Percentiles rank a stretch among this genome's conserved stretches.
phyloP scores from a whole-genome alignment of 2,888 invertebrate genomes.

The Apotomis capreana region DNA sequence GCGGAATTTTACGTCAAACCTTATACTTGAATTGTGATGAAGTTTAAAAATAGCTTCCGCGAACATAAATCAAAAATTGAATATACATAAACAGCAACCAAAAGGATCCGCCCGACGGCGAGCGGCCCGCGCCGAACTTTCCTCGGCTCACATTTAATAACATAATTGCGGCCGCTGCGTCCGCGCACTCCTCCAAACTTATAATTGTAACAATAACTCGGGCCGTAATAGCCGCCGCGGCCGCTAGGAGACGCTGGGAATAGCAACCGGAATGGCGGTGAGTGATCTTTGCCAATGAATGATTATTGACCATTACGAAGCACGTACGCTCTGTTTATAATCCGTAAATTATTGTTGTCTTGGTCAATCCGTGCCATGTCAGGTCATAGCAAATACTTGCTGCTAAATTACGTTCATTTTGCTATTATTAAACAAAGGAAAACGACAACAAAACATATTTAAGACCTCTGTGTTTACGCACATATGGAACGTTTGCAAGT shows the following conservation, averaged over 20 bases:
- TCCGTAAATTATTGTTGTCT: not conserved
- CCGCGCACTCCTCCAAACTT: conserved; percentile 25
- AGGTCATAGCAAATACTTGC: not conserved
- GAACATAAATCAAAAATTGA: conserved; percentile 6
- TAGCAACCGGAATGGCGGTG: conserved; percentile 5
- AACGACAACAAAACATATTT: too few species aligned
- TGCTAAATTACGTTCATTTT: not conserved
- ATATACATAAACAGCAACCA: conserved; percentile 1
- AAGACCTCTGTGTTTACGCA: too few species aligned
- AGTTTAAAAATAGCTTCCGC: not conserved
- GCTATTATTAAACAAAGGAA: too few species aligned
- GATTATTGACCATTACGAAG: conserved; percentile 4
- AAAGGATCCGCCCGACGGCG: conserved; percentile 12
- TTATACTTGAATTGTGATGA: not conserved
- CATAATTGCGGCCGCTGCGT: conserved; percentile 59
- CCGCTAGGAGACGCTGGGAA: conserved; percentile 5
- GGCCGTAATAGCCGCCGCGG: conserved; percentile 20
- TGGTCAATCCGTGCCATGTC: not conserved
- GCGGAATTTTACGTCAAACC: too few species aligned
- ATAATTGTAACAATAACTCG: conserved; percentile 38
- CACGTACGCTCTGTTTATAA: conserved; percentile 18
- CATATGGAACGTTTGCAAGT: too few species aligned
- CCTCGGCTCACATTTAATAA: conserved; percentile 59
- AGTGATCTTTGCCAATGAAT: conserved; percentile 24
- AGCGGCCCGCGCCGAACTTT: conserved; percentile 37